Conservation (phyloP, 64 coral and sea anemone genomes). For the Montipora sp. region DNA sequence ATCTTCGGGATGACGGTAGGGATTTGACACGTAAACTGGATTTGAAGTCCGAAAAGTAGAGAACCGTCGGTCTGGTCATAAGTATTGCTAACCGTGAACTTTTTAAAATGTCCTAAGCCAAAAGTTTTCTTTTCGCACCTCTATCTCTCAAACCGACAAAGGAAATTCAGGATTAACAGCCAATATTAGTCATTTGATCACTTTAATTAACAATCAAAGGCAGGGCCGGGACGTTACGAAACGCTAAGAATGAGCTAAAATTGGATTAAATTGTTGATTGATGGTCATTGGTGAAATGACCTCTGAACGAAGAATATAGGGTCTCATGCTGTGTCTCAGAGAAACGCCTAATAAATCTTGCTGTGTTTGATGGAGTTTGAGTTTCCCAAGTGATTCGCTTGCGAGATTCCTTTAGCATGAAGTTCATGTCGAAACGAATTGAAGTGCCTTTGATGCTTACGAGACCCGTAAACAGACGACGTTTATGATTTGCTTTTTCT, state of each 20-base stretch:
- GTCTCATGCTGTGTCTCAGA: background rate
- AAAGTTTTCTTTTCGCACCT: too few species aligned
- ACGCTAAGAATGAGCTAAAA: conserved; percentile 8
- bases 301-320: background rate
- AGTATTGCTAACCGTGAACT: too few species aligned
- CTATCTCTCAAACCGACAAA: too few species aligned
- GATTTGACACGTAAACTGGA: background rate
- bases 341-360: background rate
- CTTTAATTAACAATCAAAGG: background rate
- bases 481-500: too few species aligned
- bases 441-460: too few species aligned
- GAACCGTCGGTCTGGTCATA: too few species aligned
- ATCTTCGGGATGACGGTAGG: too few species aligned
- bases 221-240: background rate
- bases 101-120: too few species aligned
- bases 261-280: conserved; percentile 16
- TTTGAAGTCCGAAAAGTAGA: too few species aligned
- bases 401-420: background rate
- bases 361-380: background rate
- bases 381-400: background rate
- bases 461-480: too few species aligned
- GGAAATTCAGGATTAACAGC: background rate
- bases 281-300: background rate
- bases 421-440: background rate
- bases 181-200: background rate